These are phyloP conservation scores for Agapostemon virescens DNA, from an alignment of 2,888 invertebrate genomes.

Conservation along the genomic window DNA sequence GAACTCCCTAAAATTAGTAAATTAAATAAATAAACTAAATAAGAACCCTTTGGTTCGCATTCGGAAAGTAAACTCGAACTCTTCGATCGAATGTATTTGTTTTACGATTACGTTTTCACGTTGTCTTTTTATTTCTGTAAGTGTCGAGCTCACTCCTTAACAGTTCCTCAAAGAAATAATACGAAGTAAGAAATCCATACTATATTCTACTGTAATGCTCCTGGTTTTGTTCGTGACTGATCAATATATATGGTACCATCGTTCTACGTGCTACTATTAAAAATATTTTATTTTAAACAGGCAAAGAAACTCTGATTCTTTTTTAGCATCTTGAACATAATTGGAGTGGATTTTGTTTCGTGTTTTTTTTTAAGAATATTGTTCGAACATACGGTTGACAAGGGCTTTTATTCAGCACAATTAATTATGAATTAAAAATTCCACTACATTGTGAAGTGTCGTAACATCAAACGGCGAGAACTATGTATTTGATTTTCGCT, in stretches of 20 bases:
- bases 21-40: slow-evolving; percentile 35
- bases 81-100: slow-evolving; percentile 60
- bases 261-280: slow-evolving; percentile 45
- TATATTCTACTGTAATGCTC: slow-evolving; percentile 62
- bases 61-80: slow-evolving; percentile 58
- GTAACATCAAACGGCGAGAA: slow-evolving; percentile 47
- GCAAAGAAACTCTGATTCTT: slow-evolving; percentile 26
- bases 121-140: slow-evolving; percentile 65
- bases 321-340: slow-evolving; percentile 40
- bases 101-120: slow-evolving; percentile 52
- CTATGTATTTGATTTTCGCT: slow-evolving; percentile 31
- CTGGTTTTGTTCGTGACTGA: slow-evolving; percentile 54
- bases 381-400: slow-evolving; percentile 31
- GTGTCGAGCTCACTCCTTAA: slow-evolving; percentile 65
- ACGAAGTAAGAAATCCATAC: slow-evolving; percentile 67
- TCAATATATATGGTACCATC: slow-evolving; percentile 44
- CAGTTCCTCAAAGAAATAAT: slow-evolving; percentile 73
- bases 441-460: slow-evolving; percentile 40
- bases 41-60: slow-evolving; percentile 76
- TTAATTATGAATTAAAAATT: slow-evolving; percentile 53
- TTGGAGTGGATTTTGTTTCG: slow-evolving; percentile 40
- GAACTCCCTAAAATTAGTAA: slow-evolving; percentile 24
- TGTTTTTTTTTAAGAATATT: slow-evolving; percentile 31
- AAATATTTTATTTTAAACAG: slow-evolving; percentile 41
- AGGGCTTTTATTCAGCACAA: slow-evolving; percentile 40